Base-by-base conservation (phyloP, 2,113 vertebrate genomes). In the Podarcis muralis region DNA sequence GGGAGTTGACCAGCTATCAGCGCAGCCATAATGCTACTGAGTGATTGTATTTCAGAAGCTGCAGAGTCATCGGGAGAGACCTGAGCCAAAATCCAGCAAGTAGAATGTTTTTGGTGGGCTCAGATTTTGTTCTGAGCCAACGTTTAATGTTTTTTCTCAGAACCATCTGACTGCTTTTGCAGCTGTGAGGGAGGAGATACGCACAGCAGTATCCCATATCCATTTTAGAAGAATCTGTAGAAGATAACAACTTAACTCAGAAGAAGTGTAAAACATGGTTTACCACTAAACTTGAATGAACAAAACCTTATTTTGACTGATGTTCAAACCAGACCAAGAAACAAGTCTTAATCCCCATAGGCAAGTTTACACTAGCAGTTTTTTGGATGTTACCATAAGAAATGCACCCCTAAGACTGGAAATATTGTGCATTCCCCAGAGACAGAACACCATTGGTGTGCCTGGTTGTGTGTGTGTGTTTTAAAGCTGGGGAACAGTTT, bases 41-140 rank as follows among this genome's bases (percentile, higher is more conserved):
- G 37, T 16, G 22, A 83, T 79, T 83, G 66, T 48, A 22, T 88
- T 83, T 88, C 62, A 71, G 43, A 57, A 84, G 74, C n/a, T 22
- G 13, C 30, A 35, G 7, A 85, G 35, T 80, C 83, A 80, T 69
- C 25, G 1, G 43, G 32, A 32, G 13, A 71, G 65, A 87, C 48
- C 62, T 20, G 53, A 16, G 65, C 80, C 75, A 82, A 87, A 83
- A n/a, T n/a, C 72, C 35, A 68, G 48, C 62, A 86, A 78, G 65
- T 32, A 15, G 81, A 59, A 78, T 83, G 35, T 18, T 59, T 75
- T 37, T 69, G 5, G 8, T 32, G 11, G 23, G 35, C 35, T 90
- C 22, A 40, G 48, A 43, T 71, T 83, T n/a, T 40, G 48, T 13
- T 18, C 27, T 4, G 3, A 48, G 37, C 20, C 85, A 71, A 72